Conservation (phyloP, 2,888 invertebrate genomes). For the Branchipolynoe longqiensis region DNA sequence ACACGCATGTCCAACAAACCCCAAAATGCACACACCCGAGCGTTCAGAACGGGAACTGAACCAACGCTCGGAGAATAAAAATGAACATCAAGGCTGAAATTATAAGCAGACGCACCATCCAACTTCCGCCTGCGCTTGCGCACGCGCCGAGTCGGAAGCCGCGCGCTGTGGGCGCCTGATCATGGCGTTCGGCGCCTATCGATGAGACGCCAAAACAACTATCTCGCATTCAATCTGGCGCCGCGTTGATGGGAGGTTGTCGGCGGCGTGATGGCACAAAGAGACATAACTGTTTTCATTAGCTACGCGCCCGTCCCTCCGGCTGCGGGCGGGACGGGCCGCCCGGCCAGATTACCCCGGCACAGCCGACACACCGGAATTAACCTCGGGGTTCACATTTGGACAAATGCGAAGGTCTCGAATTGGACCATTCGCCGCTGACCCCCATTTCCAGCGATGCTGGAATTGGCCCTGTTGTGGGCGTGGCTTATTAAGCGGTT, state of each 20-base stretch:
- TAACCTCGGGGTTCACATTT: constrained; percentile 42
- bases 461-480: constrained; percentile 39
- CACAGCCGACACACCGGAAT: constrained; percentile 27
- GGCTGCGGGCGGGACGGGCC: constrained; percentile 16
- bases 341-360: too few relatives aligned
- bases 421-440: constrained; percentile 35
- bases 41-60: too few relatives aligned
- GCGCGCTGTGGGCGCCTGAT: too few relatives aligned
- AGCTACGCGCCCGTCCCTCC: constrained; percentile 6
- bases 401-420: constrained; percentile 42
- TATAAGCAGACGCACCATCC: too few relatives aligned
- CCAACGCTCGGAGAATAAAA: too few relatives aligned
- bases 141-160: too few relatives aligned
- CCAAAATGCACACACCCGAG: too few relatives aligned
- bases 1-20: too few relatives aligned
- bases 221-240: constrained; percentile 33
- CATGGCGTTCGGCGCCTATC: constrained; percentile 2
- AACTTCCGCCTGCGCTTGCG: too few relatives aligned
- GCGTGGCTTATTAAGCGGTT: too few relatives aligned
- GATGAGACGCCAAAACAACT: constrained; percentile 22
- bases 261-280: constrained; percentile 36
- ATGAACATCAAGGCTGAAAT: too few relatives aligned
- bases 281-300: constrained; percentile 48
- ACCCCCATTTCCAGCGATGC: constrained; percentile 30
- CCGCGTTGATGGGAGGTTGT: constrained; percentile 23